phyloP scores from a whole-genome alignment of 2,888 invertebrate species.

The Chymomyza caudatula region DNA sequence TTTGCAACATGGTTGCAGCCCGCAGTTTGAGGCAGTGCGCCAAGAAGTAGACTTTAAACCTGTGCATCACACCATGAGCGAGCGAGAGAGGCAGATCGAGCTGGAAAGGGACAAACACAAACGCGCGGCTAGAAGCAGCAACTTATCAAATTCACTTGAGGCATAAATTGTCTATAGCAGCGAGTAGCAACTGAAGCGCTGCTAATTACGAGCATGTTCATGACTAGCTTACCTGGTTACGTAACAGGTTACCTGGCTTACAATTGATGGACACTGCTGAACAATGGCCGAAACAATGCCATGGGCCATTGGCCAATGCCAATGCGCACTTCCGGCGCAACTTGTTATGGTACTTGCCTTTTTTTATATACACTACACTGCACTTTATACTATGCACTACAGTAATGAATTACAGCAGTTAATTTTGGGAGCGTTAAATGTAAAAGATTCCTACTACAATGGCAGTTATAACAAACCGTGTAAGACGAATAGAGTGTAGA shows the following conservation, averaged over 20 bases:
- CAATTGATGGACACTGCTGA: slow-evolving; percentile 1
- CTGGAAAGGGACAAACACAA: background rate
- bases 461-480: too few species aligned
- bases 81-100: background rate
- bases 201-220: slow-evolving; percentile 43
- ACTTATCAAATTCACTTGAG: background rate
- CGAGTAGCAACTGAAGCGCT: slow-evolving; percentile 32
- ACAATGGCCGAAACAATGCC: slow-evolving; percentile 1
- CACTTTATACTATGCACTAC: background rate
- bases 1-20: slow-evolving; percentile 53
- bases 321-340: background rate
- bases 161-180: background rate
- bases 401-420: background rate
- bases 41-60: background rate
- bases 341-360: background rate
- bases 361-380: background rate
- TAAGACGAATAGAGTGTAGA: too few species aligned
- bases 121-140: background rate
- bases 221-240: background rate
- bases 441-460: too few species aligned
- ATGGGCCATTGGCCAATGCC: background rate
- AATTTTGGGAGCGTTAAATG: background rate
- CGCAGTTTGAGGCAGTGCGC: background rate
- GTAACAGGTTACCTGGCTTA: background rate
- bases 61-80: too few species aligned